Conservation (phyloP, 2,113 vertebrate species). For the Elephas maximus region DNA sequence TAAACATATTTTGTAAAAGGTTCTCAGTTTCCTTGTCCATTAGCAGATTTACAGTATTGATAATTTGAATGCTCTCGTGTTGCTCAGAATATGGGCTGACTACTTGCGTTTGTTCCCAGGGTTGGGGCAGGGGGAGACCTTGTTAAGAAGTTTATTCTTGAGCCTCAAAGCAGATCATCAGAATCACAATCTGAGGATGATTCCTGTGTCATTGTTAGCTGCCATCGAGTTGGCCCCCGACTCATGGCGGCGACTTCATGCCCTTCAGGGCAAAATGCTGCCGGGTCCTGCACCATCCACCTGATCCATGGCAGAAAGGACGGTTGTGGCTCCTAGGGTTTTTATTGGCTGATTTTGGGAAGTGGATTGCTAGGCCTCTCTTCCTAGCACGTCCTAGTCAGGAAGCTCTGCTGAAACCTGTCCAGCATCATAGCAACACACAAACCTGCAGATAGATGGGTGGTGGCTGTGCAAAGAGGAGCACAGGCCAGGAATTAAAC, state of each 20-base stretch:
- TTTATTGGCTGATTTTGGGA: background rate
- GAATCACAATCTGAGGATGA: background rate
- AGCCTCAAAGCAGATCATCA: background rate
- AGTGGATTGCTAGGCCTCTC: background rate
- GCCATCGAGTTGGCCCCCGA: background rate
- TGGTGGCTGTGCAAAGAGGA: background rate
- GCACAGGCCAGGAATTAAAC: background rate
- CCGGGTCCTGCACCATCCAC: background rate
- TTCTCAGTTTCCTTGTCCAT: background rate
- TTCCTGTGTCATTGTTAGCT: background rate
- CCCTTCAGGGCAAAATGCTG: background rate
- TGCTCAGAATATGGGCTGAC: background rate
- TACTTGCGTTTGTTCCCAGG: background rate
- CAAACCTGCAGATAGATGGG: background rate
- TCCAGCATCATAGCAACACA: background rate
- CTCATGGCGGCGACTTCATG: background rate
- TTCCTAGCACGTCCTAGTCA: background rate
- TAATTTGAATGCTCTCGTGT: background rate
- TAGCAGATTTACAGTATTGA: background rate
- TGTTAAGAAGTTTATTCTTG: background rate
- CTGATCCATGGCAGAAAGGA: rapidly evolving
- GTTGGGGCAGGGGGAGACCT: background rate
- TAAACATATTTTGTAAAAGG: background rate
- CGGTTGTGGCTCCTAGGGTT: background rate
- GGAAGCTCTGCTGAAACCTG: background rate